Evolutionary conservation across 2,113 vertebrate genomes (phyloP).

Genomic region (Cephalopholis sonnerati): DNA sequence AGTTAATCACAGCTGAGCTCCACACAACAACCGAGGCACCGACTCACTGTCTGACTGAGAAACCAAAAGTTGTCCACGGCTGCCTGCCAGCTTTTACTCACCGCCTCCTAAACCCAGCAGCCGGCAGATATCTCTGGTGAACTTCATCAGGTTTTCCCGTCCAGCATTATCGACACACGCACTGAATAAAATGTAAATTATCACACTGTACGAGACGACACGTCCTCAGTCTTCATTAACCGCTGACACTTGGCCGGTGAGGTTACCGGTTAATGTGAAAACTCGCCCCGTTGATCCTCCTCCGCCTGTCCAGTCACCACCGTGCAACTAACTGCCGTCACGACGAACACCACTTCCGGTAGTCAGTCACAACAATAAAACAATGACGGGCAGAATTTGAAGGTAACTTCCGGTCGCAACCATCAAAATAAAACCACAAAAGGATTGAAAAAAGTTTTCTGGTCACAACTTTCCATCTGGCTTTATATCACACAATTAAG

Average conservation of each 20-base stretch:
- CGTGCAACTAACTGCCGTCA: neutral
- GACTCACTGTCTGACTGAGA: neutral
- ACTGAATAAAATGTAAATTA: neutral
- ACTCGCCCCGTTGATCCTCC: neutral
- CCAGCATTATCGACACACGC: constrained; percentile 23
- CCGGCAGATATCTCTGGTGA: constrained; percentile 68
- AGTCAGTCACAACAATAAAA: constrained; percentile 21
- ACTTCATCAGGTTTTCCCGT: constrained; percentile 62
- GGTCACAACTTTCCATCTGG: neutral
- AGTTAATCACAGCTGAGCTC: neutral
- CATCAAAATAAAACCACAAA: constrained; percentile 31
- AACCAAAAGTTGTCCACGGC: neutral
- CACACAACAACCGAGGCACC: neutral
- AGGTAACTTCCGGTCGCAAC: fast-evolving
- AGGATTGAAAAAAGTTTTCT: neutral
- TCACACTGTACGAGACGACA: neutral
- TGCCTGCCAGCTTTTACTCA: constrained; percentile 39
- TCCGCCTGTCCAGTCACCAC: neutral
- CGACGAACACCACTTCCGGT: neutral
- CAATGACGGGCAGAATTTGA: neutral
- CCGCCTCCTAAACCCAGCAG: constrained; percentile 68
- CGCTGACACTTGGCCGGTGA: neutral
- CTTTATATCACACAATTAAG: neutral
- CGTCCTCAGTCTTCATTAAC: neutral
- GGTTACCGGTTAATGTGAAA: neutral